These are phyloP conservation scores for Spodoptera litura DNA, from an alignment of 1,140 invertebrate species.

Conservation along the genomic window DNA sequence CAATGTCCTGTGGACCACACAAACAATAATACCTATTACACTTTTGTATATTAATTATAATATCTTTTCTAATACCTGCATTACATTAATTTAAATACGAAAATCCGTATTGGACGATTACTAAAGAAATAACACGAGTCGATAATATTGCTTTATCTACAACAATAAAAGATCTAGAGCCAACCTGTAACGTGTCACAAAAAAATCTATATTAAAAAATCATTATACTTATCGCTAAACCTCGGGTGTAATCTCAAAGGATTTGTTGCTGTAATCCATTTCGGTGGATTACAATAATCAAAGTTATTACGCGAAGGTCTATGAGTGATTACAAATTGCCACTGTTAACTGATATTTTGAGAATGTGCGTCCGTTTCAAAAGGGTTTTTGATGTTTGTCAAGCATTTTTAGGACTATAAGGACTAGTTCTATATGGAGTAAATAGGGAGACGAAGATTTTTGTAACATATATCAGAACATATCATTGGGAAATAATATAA, in stretches of 20 bases:
- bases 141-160: background rate
- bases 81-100: background rate
- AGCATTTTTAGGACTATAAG: too few relatives aligned
- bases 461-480: too few relatives aligned
- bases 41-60: too few relatives aligned
- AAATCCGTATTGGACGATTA: background rate
- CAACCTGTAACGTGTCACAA: background rate
- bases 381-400: too few relatives aligned
- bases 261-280: conserved; percentile 68
- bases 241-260: conserved; percentile 71
- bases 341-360: too few relatives aligned
- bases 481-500: too few relatives aligned
- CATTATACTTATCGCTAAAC: conserved; percentile 65
- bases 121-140: background rate
- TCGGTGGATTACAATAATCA: conserved; percentile 75
- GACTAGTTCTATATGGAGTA: too few relatives aligned
- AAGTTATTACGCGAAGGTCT: conserved; percentile 75
- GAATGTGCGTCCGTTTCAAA: too few relatives aligned
- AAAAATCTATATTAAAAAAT: conserved; percentile 42
- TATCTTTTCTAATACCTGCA: too few relatives aligned
- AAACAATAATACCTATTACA: too few relatives aligned
- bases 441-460: too few relatives aligned
- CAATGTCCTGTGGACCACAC: too few relatives aligned
- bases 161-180: background rate
- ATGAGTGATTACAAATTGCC: conserved; percentile 41